Conservation (phyloP, 2,113 vertebrate species). For the Patagioenas fasciata region DNA sequence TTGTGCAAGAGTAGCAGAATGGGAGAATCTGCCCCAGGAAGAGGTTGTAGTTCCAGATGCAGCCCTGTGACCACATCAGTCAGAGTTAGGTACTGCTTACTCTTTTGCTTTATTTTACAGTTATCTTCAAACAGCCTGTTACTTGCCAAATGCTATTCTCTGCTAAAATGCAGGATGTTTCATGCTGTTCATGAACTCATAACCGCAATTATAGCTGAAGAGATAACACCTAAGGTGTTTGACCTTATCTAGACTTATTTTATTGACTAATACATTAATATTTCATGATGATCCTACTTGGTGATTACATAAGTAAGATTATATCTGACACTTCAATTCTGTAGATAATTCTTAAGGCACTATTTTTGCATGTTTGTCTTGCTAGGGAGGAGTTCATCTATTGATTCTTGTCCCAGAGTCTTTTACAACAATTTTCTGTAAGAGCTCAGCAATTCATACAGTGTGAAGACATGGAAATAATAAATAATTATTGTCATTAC, state of each 20-base stretch:
- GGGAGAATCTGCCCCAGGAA: background rate
- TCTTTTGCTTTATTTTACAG: background rate
- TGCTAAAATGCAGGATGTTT: conserved; percentile 15
- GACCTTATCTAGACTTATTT: conserved; percentile 51
- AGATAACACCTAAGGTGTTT: conserved; percentile 35
- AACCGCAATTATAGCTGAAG: conserved; percentile 12
- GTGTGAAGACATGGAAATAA: background rate
- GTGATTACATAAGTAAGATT: conserved; percentile 1
- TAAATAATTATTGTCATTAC: background rate
- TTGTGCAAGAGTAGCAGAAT: background rate
- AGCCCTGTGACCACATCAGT: background rate
- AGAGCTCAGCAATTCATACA: background rate
- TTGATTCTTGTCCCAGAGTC: background rate
- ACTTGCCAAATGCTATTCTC: background rate
- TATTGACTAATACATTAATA: conserved; percentile 43
- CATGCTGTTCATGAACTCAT: background rate
- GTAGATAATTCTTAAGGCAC: background rate
- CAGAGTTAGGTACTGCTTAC: background rate
- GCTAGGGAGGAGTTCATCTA: background rate
- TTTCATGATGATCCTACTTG: conserved; percentile 2
- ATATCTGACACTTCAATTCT: background rate
- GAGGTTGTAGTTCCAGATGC: background rate
- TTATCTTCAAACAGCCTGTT: background rate
- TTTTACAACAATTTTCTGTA: background rate
- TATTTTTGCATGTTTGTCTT: background rate